These are phyloP conservation scores for Himantopus leucocephalus DNA, from an alignment of 2,113 vertebrate species.

Conservation along the genomic window DNA sequence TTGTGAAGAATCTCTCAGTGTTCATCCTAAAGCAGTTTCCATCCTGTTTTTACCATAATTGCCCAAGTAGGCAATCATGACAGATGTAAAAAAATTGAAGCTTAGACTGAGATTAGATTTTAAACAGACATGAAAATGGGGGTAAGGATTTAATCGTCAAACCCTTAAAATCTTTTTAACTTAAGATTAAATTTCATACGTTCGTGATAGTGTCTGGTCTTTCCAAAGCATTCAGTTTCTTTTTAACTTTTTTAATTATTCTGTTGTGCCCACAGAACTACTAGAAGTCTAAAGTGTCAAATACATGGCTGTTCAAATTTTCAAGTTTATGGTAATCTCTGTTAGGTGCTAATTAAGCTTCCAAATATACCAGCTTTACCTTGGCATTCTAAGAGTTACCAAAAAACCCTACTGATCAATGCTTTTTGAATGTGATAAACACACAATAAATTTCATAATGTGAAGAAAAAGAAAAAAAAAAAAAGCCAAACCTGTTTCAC, in stretches of 20 bases:
- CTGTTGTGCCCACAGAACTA: not conserved
- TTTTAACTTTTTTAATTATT: not conserved
- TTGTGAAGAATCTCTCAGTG: constrained; percentile 39
- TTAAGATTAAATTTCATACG: not conserved
- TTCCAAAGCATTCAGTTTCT: not conserved
- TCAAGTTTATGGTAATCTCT: not conserved
- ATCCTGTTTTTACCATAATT: constrained; percentile 34
- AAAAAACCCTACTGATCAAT: constrained; percentile 60
- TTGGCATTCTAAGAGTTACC: constrained; percentile 39
- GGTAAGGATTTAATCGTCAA: constrained; percentile 38
- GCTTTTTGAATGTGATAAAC: constrained; percentile 83
- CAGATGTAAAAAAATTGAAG: not conserved
- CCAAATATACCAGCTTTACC: not conserved
- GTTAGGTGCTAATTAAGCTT: constrained; percentile 29
- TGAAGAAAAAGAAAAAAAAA: not conserved
- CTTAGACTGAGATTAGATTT: not conserved
- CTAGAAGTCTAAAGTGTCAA: not conserved
- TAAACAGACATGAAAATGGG: not conserved
- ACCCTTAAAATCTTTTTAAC: not conserved
- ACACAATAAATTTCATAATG: constrained; percentile 70
- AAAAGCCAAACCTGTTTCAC: constrained; percentile 40
- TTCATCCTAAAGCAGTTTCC: constrained; percentile 37
- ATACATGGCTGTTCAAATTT: not conserved
- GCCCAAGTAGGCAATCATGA: constrained; percentile 2
- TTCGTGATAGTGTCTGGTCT: not conserved